Conservation (phyloP, 2,113 vertebrate genomes). For the Onychostoma macrolepis region DNA sequence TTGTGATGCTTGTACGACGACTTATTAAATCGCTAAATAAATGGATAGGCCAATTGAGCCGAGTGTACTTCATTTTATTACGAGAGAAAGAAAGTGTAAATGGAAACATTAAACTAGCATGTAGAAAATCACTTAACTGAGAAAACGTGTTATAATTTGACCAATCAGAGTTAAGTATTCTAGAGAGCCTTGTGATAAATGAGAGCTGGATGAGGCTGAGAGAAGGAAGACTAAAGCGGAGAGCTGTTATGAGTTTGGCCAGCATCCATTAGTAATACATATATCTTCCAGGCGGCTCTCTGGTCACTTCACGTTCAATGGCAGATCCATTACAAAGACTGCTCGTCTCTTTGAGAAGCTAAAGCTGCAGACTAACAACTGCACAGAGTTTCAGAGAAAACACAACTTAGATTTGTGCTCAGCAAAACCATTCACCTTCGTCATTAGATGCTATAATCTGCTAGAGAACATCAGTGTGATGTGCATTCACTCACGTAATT, state of each 20-base stretch:
- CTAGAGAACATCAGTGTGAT: too few species aligned
- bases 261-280: background rate
- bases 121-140: background rate
- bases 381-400: too few species aligned
- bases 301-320: background rate
- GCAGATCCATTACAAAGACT: background rate
- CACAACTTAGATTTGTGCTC: too few species aligned
- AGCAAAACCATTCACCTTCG: background rate
- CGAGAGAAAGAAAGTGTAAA: background rate
- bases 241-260: background rate
- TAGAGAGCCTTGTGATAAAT: background rate
- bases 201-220: background rate
- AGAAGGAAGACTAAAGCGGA: background rate
- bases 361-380: background rate
- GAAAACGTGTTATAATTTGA: background rate
- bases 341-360: background rate
- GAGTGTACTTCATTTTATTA: background rate
- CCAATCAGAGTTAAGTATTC: background rate
- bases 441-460: background rate
- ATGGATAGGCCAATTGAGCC: background rate
- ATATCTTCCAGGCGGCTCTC: background rate
- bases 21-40: background rate
- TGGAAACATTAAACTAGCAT: background rate
- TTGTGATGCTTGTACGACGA: background rate
- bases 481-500: too few species aligned